These are phyloP conservation scores for Chrysochloris asiatica DNA, from an alignment of 2,113 vertebrate genomes.

Conservation along the genomic window DNA sequence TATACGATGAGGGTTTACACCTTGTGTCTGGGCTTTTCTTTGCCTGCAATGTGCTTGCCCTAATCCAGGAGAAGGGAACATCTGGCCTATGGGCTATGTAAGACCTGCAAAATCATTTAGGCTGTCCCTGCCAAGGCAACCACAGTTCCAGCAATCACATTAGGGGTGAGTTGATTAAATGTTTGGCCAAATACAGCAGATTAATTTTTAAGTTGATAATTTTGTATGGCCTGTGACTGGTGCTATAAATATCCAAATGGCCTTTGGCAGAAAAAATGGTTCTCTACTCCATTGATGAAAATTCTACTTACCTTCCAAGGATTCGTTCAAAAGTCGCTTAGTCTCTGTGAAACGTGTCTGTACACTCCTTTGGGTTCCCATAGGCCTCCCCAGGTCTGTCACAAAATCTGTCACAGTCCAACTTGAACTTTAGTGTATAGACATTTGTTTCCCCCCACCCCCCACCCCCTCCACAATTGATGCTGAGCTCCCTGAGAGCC, in stretches of 20 bases:
- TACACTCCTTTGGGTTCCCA: neutral
- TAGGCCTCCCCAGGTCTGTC: fast-evolving
- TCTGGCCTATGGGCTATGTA: no score
- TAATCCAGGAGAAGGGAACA: no score
- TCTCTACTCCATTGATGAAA: neutral
- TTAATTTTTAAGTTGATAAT: no score
- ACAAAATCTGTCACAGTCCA: neutral
- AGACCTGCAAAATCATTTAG: no score
- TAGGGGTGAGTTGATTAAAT: no score
- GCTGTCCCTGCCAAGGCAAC: no score
- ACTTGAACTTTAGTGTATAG: constrained; percentile 31
- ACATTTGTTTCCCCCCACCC: no score
- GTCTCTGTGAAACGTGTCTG: neutral
- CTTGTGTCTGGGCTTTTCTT: neutral
- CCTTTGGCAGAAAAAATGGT: no score
- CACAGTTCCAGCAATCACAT: no score
- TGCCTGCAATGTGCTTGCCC: neutral
- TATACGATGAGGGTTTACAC: neutral
- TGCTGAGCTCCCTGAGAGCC: neutral
- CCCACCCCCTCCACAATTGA: neutral
- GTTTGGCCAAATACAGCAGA: no score
- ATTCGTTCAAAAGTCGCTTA: neutral
- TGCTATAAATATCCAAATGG: no score
- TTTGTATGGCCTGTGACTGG: no score
- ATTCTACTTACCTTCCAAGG: neutral